phyloP scores from a whole-genome alignment of 2,888 invertebrate species.

The Eristalinus aeneus region DNA sequence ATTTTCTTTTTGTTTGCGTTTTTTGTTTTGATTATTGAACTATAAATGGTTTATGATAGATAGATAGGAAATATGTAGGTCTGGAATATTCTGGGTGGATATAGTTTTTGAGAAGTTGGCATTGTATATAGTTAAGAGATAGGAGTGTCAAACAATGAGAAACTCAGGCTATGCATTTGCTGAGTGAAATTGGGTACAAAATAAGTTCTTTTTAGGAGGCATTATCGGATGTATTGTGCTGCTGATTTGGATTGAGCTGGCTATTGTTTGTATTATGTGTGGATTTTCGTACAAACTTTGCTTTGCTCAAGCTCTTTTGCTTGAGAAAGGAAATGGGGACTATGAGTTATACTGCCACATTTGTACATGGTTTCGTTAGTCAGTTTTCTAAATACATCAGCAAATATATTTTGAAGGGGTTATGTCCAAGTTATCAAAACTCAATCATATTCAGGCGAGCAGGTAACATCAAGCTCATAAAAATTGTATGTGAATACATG shows the following conservation, averaged over 20 bases:
- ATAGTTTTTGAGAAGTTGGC: slow-evolving; percentile 22
- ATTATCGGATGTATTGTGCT: background rate
- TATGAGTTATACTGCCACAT: too few species aligned
- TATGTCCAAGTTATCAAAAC: too few species aligned
- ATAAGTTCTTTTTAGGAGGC: background rate
- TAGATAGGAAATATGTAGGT: slow-evolving; percentile 37
- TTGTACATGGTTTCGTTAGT: too few species aligned
- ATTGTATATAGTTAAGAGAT: slow-evolving; percentile 4
- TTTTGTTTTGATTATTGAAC: slow-evolving; percentile 8
- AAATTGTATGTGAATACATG: too few species aligned
- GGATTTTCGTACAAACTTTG: too few species aligned
- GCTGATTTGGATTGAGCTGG: background rate
- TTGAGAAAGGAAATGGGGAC: too few species aligned
- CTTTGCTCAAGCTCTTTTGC: too few species aligned
- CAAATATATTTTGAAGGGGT: too few species aligned
- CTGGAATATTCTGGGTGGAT: slow-evolving; percentile 61
- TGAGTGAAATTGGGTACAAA: background rate
- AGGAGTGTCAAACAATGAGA: background rate
- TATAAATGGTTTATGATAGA: slow-evolving; percentile 38
- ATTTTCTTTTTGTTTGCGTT: slow-evolving; percentile 5
- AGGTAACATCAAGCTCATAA: too few species aligned
- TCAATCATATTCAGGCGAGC: too few species aligned
- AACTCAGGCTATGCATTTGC: background rate
- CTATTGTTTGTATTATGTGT: background rate
- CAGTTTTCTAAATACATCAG: too few species aligned